Base-by-base conservation (phyloP, 1,140 invertebrate species). In the Eurosta solidaginis region DNA sequence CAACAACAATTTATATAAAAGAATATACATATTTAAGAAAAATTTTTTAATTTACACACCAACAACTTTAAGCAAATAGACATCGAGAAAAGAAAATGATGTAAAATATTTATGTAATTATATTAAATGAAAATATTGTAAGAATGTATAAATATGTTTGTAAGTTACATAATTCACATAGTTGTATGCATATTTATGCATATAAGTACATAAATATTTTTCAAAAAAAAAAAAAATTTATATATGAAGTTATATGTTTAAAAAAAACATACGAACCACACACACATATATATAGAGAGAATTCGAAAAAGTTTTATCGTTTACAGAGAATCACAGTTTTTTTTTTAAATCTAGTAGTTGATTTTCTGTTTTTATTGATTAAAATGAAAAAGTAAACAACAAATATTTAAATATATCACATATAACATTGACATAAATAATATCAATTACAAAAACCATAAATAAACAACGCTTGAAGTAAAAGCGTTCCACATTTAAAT, bases 401-500 rank as follows among this genome's bases (percentile, higher is more conserved):
- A 79, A 77, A 77, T 50, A 85, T 85, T 80, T 82, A 85, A 78
- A 82, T 84, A 83, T 84, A 83, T 45, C 81, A 85, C 83, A 85
- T 83, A 83, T 85, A 85, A 82, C 83, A 85, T 85, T 83, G 83
- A 84, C 83, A 85, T 85, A 85, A n/a, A n/a, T n/a, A n/a, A n/a
- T n/a, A n/a, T n/a, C n/a, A n/a, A n/a, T n/a, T n/a, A n/a, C n/a
- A n/a, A n/a, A n/a, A n/a, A n/a, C n/a, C n/a, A n/a, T n/a, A n/a
- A 85, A 85, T 82, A 83, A 85, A 85, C 84, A 85, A 84, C 82
- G 82, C 84, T 85, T 86, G 85, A 86, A 85, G 84, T 86, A 85
- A 85, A 85, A 86, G 84, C 84, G 84, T 85, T 86, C 84, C 84
- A 86, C 84, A 86, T 86, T 86, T 86, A 86, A 83, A 83, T 80